These are phyloP conservation scores for Dolichallabes microphthalmus DNA, from an alignment of 2,113 vertebrate species.

Conservation along the genomic window DNA sequence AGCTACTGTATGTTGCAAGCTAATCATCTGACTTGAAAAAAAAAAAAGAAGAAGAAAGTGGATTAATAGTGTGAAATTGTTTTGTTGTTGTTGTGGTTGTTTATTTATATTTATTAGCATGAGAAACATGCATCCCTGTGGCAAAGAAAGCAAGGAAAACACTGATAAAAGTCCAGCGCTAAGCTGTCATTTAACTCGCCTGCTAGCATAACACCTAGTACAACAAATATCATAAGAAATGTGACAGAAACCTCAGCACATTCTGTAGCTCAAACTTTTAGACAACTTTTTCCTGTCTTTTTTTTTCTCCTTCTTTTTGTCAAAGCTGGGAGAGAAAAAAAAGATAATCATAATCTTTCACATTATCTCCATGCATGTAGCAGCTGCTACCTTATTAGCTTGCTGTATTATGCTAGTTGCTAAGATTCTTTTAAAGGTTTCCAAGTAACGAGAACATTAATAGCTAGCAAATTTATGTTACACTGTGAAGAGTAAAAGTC, in stretches of 20 bases:
- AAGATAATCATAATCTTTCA: neutral
- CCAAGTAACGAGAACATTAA: neutral
- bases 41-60: too few species aligned
- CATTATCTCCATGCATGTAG: neutral
- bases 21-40: neutral
- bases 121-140: neutral
- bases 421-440: neutral
- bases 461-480: neutral
- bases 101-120: neutral
- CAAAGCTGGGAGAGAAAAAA: neutral
- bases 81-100: too few species aligned
- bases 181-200: neutral
- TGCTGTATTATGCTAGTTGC: neutral
- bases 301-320: neutral
- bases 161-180: neutral
- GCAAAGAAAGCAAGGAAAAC: neutral
- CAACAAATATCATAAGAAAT: too few species aligned
- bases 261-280: neutral
- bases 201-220: neutral
- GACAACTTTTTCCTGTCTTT: neutral
- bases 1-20: neutral
- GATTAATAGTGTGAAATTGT: neutral
- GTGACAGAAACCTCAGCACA: neutral
- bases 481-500: neutral
- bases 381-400: neutral